Percentiles rank a stretch among this genome's conserved stretches.
phyloP scores from a whole-genome alignment of 2,888 invertebrate genomes.

The Drepana falcataria region DNA sequence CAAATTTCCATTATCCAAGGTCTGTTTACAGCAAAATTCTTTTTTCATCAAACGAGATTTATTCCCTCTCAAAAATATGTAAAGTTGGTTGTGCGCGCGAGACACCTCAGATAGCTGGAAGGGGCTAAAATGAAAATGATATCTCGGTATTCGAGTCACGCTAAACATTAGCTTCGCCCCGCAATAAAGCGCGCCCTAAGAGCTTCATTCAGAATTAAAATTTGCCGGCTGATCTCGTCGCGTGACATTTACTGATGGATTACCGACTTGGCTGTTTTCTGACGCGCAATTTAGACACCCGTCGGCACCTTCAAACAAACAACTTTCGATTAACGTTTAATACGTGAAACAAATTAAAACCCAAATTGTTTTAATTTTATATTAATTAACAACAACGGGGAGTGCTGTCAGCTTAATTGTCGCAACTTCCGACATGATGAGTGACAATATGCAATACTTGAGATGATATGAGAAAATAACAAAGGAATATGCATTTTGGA shows the following conservation, averaged over 20 bases:
- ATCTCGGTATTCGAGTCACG: slow-evolving; percentile 75
- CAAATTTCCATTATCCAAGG: slow-evolving; percentile 62
- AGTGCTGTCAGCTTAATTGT: neutral
- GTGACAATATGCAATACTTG: too few relatives aligned
- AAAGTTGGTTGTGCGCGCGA: slow-evolving; percentile 52
- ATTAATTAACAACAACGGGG: neutral
- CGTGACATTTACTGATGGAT: slow-evolving; percentile 69
- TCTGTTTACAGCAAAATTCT: slow-evolving; percentile 67
- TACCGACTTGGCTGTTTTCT: slow-evolving; percentile 49
- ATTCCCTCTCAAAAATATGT: slow-evolving; percentile 70
- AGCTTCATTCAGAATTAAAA: slow-evolving; percentile 74
- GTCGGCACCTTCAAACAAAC: neutral
- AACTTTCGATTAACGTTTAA: neutral
- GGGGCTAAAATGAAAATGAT: slow-evolving; percentile 73
- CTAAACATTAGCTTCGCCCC: slow-evolving; percentile 71
- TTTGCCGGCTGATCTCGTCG: slow-evolving; percentile 69
- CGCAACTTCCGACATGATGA: neutral
- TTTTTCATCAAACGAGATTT: slow-evolving; percentile 73
- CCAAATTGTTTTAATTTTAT: neutral
- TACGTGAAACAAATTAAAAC: neutral
- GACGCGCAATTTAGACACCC: neutral
- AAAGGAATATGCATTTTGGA: too few relatives aligned
- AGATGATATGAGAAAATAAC: too few relatives aligned
- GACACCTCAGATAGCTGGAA: slow-evolving; percentile 53
- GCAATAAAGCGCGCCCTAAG: slow-evolving; percentile 72